These are phyloP conservation scores for Agrilus planipennis DNA, from an alignment of 1,140 invertebrate genomes.

Conservation along the genomic window DNA sequence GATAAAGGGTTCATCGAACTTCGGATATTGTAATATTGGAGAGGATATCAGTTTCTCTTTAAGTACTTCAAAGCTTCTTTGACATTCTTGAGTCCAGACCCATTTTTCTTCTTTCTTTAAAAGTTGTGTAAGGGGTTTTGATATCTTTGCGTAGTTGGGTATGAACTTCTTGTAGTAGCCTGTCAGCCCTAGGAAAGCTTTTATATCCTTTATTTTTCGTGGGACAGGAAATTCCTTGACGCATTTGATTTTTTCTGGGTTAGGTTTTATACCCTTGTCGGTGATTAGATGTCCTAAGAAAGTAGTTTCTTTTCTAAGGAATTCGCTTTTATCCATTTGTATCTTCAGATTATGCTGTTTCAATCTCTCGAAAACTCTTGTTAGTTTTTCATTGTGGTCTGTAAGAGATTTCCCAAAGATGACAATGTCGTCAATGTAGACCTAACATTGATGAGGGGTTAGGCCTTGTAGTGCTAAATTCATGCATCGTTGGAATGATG, in stretches of 20 bases:
- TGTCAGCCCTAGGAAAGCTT: background rate
- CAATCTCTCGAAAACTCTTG: background rate
- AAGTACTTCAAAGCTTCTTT: background rate
- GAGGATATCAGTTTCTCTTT: background rate
- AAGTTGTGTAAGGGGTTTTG: background rate
- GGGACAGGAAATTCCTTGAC: background rate
- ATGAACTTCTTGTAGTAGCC: conserved; percentile 2
- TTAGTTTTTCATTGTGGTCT: background rate
- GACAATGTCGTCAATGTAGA: too few species aligned
- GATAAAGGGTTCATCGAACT: too few species aligned
- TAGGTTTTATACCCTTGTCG: background rate
- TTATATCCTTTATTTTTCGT: background rate
- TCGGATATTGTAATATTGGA: background rate
- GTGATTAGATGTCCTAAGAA: background rate
- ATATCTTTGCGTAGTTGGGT: background rate
- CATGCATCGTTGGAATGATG: background rate
- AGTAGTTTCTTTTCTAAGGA: too few species aligned
- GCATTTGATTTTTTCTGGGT: background rate
- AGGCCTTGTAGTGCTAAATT: background rate
- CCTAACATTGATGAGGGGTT: too few species aligned
- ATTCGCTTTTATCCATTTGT: background rate
- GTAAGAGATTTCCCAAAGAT: too few species aligned
- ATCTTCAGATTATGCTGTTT: background rate
- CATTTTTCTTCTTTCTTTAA: background rate
- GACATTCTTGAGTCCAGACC: background rate